Conservation (phyloP, 2,888 invertebrate species). For the Rosalia funebris region DNA sequence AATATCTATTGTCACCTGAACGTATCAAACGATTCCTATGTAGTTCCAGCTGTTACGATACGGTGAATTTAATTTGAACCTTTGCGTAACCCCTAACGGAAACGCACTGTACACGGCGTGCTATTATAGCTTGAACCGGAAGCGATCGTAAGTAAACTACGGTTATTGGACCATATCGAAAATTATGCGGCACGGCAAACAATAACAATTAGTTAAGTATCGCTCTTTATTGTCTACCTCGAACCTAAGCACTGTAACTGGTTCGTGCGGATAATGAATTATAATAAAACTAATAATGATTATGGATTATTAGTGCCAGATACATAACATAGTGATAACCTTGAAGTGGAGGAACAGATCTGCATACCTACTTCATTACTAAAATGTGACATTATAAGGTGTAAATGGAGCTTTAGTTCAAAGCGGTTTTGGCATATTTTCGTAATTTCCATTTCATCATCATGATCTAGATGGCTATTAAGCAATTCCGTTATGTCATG, state of each 20-base stretch:
- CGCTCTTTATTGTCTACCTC: constrained; percentile 1
- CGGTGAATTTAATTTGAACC: background rate
- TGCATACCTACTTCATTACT: too few relatives aligned
- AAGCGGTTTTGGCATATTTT: too few relatives aligned
- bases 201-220: constrained; percentile 6
- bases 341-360: too few relatives aligned
- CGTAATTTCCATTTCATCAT: too few relatives aligned
- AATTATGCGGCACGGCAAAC: background rate
- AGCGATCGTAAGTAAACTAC: constrained; percentile 12
- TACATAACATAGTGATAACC: too few relatives aligned
- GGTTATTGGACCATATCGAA: constrained; percentile 16
- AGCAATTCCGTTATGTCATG: too few relatives aligned
- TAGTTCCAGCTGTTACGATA: background rate
- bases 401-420: too few relatives aligned
- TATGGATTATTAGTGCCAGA: too few relatives aligned
- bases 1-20: background rate
- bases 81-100: background rate
- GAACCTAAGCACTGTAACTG: background rate
- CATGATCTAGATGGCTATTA: too few relatives aligned
- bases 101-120: background rate
- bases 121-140: background rate
- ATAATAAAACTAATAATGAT: background rate
- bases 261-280: background rate
- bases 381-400: too few relatives aligned
- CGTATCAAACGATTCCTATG: background rate